A percentile compares a stretch with the other conserved stretches of the same genome.
phyloP scores from a whole-genome alignment of 2,888 invertebrate species.

The Amiota minor region DNA sequence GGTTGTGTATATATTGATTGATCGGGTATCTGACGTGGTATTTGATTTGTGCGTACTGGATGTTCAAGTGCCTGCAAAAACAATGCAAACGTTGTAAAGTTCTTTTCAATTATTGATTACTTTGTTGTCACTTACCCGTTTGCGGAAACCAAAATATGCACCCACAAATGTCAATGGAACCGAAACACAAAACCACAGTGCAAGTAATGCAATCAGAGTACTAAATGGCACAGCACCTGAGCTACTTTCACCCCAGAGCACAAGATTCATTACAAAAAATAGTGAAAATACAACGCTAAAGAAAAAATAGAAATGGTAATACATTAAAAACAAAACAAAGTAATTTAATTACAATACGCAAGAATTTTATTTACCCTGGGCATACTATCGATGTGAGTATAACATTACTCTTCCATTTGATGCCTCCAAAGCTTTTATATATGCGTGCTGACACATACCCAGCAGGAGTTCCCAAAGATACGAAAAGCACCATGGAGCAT shows the following conservation, averaged over 20 bases:
- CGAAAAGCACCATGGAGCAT: constrained; percentile 95
- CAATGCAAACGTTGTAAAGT: not conserved
- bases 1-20: constrained; percentile 98
- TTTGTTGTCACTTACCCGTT: constrained; percentile 80
- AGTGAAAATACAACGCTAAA: constrained; percentile 93
- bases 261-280: constrained; percentile 97
- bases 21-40: constrained; percentile 98
- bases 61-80: constrained; percentile 88
- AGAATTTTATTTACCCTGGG: constrained; percentile 85
- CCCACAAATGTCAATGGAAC: constrained; percentile 98
- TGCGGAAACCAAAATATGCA: constrained; percentile 98
- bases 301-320: not conserved
- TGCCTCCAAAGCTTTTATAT: constrained; percentile 98
- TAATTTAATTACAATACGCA: constrained; percentile 1
- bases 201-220: constrained; percentile 92
- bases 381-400: constrained; percentile 95
- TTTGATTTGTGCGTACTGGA: constrained; percentile 98
- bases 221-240: constrained; percentile 98
- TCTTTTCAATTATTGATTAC: not conserved
- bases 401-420: constrained; percentile 99
- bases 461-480: constrained; percentile 96
- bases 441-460: constrained; percentile 97
- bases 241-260: constrained; percentile 96
- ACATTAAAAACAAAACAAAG: constrained; percentile 23
- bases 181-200: constrained; percentile 98